phyloP scores from a whole-genome alignment of 2,888 invertebrate species.

The Reticulitermes lucifugus region DNA sequence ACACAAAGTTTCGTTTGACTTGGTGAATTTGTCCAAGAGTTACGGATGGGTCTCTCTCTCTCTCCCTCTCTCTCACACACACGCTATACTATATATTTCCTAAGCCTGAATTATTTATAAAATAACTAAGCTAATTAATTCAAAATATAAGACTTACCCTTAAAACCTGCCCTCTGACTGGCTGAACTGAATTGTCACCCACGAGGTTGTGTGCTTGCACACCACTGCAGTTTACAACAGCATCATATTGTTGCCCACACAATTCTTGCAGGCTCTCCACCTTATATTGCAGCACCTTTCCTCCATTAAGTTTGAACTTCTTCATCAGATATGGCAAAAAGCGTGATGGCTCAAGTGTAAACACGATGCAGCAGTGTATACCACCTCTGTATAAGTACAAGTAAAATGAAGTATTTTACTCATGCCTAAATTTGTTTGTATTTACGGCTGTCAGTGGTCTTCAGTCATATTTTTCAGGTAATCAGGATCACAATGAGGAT shows the following conservation, averaged over 20 bases:
- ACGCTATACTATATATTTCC: too few species aligned
- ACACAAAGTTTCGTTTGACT: too few species aligned
- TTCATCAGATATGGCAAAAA: conserved; percentile 76
- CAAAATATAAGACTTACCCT: conserved; percentile 63
- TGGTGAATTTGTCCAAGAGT: too few species aligned
- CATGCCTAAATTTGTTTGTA: too few species aligned
- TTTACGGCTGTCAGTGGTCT: too few species aligned
- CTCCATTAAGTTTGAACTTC: conserved; percentile 72
- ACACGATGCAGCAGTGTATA: conserved; percentile 74
- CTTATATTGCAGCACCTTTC: conserved; percentile 65
- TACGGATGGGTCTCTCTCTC: too few species aligned
- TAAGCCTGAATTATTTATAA: too few species aligned
- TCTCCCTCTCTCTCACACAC: too few species aligned
- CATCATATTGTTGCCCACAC: conserved; percentile 67
- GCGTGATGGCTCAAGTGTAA: conserved; percentile 73
- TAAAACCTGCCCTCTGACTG: conserved; percentile 82
- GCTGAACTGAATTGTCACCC: conserved; percentile 70
- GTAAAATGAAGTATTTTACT: too few species aligned
- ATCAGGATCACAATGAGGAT: too few species aligned
- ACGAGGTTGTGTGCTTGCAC: conserved; percentile 73
- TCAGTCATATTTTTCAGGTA: too few species aligned
- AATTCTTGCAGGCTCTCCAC: conserved; percentile 68
- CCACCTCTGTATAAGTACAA: conserved; percentile 62
- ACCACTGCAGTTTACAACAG: conserved; percentile 85
- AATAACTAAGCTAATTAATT: too few species aligned